Evolutionary conservation across 2,797 vertebrate genomes (phyloP).

Genomic region (Molossus alvarezi): DNA sequence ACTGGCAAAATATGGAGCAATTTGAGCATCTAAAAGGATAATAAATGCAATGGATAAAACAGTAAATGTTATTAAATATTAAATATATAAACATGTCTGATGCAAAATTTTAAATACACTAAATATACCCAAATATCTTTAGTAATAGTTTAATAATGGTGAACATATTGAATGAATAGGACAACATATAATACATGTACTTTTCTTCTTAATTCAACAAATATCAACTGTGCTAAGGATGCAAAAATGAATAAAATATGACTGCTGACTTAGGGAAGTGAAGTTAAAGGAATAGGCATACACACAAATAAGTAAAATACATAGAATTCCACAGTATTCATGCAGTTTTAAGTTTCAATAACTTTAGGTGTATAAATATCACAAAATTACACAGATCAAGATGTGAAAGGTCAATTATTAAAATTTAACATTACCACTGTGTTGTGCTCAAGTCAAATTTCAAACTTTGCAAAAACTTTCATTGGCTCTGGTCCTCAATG

Average conservation of each 20-base stretch:
- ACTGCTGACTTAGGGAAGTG: background rate
- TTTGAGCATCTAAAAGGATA: slow-evolving; percentile 30
- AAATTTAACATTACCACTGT: slow-evolving; percentile 25
- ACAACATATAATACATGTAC: background rate
- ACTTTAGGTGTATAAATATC: slow-evolving; percentile 51
- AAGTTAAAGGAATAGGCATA: background rate
- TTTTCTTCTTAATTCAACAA: slow-evolving; percentile 22
- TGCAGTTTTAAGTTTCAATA: slow-evolving; percentile 61
- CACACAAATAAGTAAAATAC: slow-evolving; percentile 52
- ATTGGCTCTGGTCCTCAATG: background rate
- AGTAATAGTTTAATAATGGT: slow-evolving; percentile 23
- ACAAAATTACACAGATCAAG: slow-evolving; percentile 50
- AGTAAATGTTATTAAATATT: slow-evolving; percentile 40
- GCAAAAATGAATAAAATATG: slow-evolving; percentile 20
- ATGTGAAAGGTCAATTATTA: slow-evolving; percentile 46
- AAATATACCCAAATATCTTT: background rate
- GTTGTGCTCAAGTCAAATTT: slow-evolving; percentile 55
- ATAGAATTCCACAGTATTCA: background rate
- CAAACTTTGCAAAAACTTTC: slow-evolving; percentile 38
- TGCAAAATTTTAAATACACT: background rate
- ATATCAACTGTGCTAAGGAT: background rate
- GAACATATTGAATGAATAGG: slow-evolving; percentile 2
- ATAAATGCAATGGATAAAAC: slow-evolving; percentile 12
- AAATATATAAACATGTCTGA: background rate
- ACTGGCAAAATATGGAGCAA: slow-evolving; percentile 16